A percentile compares a stretch with the other conserved stretches of the same genome.
phyloP scores from a whole-genome alignment of 2,797 vertebrate species.

The Peromyscus attwateri region DNA sequence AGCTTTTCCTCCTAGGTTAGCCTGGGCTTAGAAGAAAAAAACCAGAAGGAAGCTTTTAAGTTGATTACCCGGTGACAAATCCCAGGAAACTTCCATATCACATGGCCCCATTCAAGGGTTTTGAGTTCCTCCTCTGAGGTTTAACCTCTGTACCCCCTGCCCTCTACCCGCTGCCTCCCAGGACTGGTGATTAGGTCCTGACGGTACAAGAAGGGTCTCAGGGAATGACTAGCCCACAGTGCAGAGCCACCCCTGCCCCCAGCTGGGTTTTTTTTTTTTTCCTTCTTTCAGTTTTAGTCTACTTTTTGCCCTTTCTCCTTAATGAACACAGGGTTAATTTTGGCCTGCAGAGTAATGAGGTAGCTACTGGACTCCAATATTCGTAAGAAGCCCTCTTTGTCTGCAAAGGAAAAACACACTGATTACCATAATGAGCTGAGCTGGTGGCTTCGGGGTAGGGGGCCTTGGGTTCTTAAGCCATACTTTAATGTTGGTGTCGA shows the following conservation, averaged over 20 bases:
- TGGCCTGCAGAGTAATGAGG: conserved; percentile 79
- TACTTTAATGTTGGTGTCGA: conserved; percentile 73
- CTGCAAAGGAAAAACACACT: conserved; percentile 67
- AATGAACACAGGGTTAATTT: conserved; percentile 79
- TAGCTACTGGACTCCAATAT: conserved; percentile 63
- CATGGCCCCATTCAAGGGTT: conserved; percentile 51
- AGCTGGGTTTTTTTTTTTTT: conserved; percentile 22
- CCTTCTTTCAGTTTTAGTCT: conserved; percentile 33
- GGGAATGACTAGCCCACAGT: neutral
- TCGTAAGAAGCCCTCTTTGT: conserved; percentile 77
- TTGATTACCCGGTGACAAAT: conserved; percentile 60
- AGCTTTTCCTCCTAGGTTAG: neutral
- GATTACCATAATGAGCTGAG: conserved; percentile 81
- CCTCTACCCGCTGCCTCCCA: neutral
- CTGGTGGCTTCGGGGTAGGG: conserved; percentile 46
- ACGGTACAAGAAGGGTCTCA: neutral
- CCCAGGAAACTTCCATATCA: conserved; percentile 69
- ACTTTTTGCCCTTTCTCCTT: conserved; percentile 68
- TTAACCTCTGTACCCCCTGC: conserved; percentile 55
- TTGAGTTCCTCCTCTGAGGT: conserved; percentile 59
- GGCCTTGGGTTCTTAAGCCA: conserved; percentile 67
- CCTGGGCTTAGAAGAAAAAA: conserved; percentile 11
- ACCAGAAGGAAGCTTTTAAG: conserved; percentile 65
- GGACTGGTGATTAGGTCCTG: conserved; percentile 37
- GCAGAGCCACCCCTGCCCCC: neutral